Conservation (phyloP, 2,797 vertebrate species). For the Siniperca undulata region DNA sequence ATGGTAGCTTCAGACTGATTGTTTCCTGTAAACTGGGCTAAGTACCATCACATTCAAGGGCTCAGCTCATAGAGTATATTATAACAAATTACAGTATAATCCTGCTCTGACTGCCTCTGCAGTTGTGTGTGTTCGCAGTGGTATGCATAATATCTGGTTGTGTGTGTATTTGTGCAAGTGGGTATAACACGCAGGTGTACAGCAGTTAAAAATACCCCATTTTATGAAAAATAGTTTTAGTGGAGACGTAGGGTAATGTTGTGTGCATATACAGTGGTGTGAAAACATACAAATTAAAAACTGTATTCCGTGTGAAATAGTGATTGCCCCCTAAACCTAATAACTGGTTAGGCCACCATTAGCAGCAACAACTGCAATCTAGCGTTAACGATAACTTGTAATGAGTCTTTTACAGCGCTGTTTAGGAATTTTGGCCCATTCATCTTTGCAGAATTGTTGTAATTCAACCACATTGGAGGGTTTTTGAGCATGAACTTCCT, state of each 20-base stretch:
- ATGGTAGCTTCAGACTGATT: neutral
- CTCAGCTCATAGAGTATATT: conserved; percentile 26
- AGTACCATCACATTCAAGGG: neutral
- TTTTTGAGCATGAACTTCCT: too few species aligned
- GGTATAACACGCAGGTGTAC: neutral
- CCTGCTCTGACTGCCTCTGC: neutral
- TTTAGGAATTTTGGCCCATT: too few species aligned
- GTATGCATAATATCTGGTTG: neutral
- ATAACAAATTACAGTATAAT: conserved; percentile 3
- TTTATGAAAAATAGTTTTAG: neutral
- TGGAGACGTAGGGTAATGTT: neutral
- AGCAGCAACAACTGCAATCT: too few species aligned
- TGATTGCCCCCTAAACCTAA: too few species aligned
- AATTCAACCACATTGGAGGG: too few species aligned
- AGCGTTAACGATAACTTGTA: too few species aligned
- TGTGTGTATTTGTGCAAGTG: neutral
- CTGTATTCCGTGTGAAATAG: too few species aligned
- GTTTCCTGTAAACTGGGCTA: conserved; percentile 8
- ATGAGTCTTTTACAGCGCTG: too few species aligned
- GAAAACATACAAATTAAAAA: too few species aligned
- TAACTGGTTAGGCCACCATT: too few species aligned
- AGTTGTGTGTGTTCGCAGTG: neutral
- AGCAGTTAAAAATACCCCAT: neutral
- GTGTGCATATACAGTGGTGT: neutral
- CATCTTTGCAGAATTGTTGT: too few species aligned